A percentile compares a stretch with the other conserved stretches of the same genome.
Evolutionary conservation across 2,888 invertebrate species (phyloP).

Genomic region (Trisateles emortualis): DNA sequence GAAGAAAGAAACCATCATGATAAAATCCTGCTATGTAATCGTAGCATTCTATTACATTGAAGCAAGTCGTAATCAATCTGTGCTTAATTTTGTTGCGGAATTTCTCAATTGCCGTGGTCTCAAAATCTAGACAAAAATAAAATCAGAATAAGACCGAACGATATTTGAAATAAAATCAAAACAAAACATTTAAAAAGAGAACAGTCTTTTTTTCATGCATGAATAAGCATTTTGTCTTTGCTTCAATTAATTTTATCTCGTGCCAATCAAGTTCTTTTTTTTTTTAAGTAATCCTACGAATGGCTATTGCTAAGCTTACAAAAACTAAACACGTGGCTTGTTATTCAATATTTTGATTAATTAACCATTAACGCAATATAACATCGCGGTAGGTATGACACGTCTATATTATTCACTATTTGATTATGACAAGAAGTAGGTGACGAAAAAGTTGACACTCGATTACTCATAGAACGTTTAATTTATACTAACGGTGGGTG

Average conservation of each 20-base stretch:
- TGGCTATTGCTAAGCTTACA: conserved; percentile 17
- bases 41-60: too few species aligned
- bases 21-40: too few species aligned
- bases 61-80: too few species aligned
- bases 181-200: neutral
- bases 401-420: conserved; percentile 1
- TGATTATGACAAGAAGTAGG: too few species aligned
- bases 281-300: conserved; percentile 37
- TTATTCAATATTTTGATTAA: conserved; percentile 27
- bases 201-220: neutral
- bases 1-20: too few species aligned
- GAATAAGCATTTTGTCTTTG: conserved; percentile 25
- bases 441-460: too few species aligned
- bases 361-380: neutral
- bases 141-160: too few species aligned
- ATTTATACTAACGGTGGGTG: too few species aligned
- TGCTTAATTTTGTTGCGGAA: too few species aligned
- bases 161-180: neutral
- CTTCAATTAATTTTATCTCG: conserved; percentile 48
- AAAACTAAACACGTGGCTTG: conserved; percentile 39
- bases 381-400: neutral
- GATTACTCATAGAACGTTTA: too few species aligned
- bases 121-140: too few species aligned
- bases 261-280: conserved; percentile 26
- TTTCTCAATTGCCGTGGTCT: too few species aligned